Conservation (phyloP, 2,113 vertebrate genomes). For the Oryzias javanicus region DNA sequence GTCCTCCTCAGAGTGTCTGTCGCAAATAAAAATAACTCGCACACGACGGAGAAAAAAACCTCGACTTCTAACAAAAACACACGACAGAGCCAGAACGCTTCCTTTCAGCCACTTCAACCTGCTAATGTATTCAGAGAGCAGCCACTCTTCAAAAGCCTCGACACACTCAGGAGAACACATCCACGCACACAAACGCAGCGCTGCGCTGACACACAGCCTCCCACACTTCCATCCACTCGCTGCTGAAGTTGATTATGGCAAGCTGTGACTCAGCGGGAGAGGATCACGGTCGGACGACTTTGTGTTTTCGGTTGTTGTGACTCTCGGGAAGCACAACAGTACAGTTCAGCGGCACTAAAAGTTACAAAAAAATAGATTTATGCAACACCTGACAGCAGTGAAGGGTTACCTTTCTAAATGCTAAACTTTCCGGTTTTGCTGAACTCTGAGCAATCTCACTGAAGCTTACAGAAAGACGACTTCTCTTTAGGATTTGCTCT, state of each 20-base stretch:
- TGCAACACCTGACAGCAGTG: not conserved
- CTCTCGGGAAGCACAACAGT: slow-evolving; percentile 27
- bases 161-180: slow-evolving; percentile 27
- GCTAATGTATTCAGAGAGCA: slow-evolving; percentile 55
- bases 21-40: slow-evolving; percentile 3
- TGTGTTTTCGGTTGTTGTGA: slow-evolving; percentile 47
- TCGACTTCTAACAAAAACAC: not conserved
- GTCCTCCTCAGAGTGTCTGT: no score
- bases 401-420: not conserved
- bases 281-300: slow-evolving; percentile 49
- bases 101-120: slow-evolving; percentile 56
- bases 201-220: slow-evolving; percentile 29
- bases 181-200: slow-evolving; percentile 1
- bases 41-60: slow-evolving; percentile 4
- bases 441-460: not conserved
- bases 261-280: slow-evolving; percentile 52
- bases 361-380: slow-evolving; percentile 5
- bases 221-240: slow-evolving; percentile 35
- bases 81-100: slow-evolving; percentile 25
- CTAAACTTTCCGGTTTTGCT: not conserved
- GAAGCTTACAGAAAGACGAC: not conserved
- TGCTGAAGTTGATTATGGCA: slow-evolving; percentile 47
- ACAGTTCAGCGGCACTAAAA: slow-evolving; percentile 8
- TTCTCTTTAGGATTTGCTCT: no score
- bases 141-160: slow-evolving; percentile 47